phyloP scores from a whole-genome alignment of 2,888 invertebrate genomes.

The Boloria selene region DNA sequence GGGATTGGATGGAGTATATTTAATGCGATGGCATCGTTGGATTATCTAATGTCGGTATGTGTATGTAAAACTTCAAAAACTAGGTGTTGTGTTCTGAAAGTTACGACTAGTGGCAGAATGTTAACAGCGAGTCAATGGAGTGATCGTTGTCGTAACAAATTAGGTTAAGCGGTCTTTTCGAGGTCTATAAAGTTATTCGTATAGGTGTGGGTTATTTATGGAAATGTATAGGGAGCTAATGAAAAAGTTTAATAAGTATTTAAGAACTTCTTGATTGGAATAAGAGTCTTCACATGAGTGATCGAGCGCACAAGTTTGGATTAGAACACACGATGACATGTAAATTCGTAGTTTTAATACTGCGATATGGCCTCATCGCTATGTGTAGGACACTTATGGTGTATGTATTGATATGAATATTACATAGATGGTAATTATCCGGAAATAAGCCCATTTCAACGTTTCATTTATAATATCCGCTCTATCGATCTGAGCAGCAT shows the following conservation, averaged over 20 bases:
- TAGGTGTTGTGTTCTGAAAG: constrained; percentile 65
- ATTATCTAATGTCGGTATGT: constrained; percentile 68
- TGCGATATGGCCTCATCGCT: neutral
- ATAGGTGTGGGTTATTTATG: constrained; percentile 80
- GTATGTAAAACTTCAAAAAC: constrained; percentile 54
- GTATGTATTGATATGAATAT: constrained; percentile 65
- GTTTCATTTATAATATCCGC: constrained; percentile 70
- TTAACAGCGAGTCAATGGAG: constrained; percentile 56
- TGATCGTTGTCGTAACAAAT: constrained; percentile 54
- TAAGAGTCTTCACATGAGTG: constrained; percentile 44
- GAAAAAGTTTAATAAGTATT: constrained; percentile 65
- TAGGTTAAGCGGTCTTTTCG: constrained; percentile 68
- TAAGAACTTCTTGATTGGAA: constrained; percentile 73
- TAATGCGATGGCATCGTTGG: constrained; percentile 74
- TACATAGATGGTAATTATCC: constrained; percentile 73
- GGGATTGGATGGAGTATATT: constrained; percentile 74
- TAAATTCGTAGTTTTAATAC: constrained; percentile 1
- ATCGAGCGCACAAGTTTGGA: constrained; percentile 13
- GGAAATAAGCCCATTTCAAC: constrained; percentile 68
- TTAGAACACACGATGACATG: too few relatives aligned
- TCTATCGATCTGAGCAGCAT: constrained; percentile 67
- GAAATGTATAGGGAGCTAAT: constrained; percentile 69
- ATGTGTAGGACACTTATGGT: constrained; percentile 48
- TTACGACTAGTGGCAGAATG: constrained; percentile 60
- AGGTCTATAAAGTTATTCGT: constrained; percentile 66